Base-by-base conservation (phyloP, 2,797 vertebrate genomes). In the Arrhamphus sclerolepis region DNA sequence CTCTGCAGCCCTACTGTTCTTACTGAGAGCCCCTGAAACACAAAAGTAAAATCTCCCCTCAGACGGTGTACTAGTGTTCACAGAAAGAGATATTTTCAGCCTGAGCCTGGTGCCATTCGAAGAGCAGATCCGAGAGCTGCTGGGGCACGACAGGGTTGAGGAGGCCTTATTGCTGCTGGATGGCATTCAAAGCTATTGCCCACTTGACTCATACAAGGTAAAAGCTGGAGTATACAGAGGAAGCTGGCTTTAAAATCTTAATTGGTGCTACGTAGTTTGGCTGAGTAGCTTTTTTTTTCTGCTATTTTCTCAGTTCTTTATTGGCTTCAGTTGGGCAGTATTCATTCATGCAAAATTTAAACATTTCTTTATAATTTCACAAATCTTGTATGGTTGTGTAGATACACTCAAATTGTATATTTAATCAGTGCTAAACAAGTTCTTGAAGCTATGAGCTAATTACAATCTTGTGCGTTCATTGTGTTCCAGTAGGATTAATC, bases 61-160 rank as follows among this genome's bases (percentile, higher is more conserved):
- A 92, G 91, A 89, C 66, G 76, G 82, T 2, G 82, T 83, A 44
- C 76, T 89, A 57, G 80, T 89, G 56, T 87, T 90, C 66, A 84
- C 86, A 20, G 86, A 91, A 22, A 83, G 78, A 62, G 81, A 86
- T 47, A 71, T 93, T 74, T 81, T 87, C 73, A 75, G 57, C 54
- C 76, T 93, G 72, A 64, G 68, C n/a, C 65, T 75, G 50, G 81
- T 83, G 62, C 83, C 90, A 1, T 18, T 90, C 1, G 57, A 86
- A 21, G 79, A 88, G 47, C 91, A 93, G 75, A 85, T 92, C 75
- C 75, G 81, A 43, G 47, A 72, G 9, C 89, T 92, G 6, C 72
- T 92, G 0, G 66, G 38, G 7, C 49, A 60, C 0, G 78, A 89
- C 60, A 77, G 78, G 53, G 54, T 75, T 6, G 80, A 89, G 29